Percentiles rank a stretch among this genome's conserved stretches.
These are phyloP conservation scores for Mimumesa dahlbomi DNA, from an alignment of 2,888 invertebrate genomes.

Conservation along the genomic window DNA sequence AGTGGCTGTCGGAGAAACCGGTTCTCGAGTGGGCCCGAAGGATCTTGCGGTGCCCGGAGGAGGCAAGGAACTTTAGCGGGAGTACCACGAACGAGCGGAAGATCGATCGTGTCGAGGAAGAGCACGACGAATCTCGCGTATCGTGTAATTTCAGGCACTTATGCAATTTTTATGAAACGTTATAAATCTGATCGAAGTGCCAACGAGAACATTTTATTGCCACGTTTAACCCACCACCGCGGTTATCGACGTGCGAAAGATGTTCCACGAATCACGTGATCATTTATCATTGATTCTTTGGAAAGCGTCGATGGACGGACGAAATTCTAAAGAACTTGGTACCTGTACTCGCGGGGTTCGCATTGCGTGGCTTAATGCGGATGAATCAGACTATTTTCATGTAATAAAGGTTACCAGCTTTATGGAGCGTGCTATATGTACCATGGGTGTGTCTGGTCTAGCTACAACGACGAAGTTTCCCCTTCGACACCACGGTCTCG, in stretches of 20 bases:
- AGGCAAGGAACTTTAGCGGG: constrained; percentile 41
- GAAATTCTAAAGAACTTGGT: constrained; percentile 32
- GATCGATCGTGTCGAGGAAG: constrained; percentile 51
- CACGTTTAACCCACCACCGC: neutral
- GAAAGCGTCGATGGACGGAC: constrained; percentile 8
- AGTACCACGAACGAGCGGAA: constrained; percentile 33
- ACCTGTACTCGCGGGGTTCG: constrained; percentile 8
- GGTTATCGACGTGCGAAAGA: neutral
- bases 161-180: constrained; percentile 2
- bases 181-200: no score
- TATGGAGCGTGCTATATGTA: constrained; percentile 45
- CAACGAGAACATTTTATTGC: neutral
- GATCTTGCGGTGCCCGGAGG: constrained; percentile 56
- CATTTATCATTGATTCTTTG: no score
- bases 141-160: constrained; percentile 41
- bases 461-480: constrained; percentile 14
- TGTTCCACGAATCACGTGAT: constrained; percentile 17
- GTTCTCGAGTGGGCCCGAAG: constrained; percentile 61
- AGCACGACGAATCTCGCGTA: constrained; percentile 24
- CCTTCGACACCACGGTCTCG: constrained; percentile 22
- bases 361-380: neutral
- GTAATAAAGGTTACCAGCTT: constrained; percentile 48
- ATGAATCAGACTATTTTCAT: constrained; percentile 30
- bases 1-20: constrained; percentile 60
- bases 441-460: constrained; percentile 39